These are phyloP conservation scores for Neosalanx taihuensis DNA, from an alignment of 2,797 vertebrate genomes.

Conservation along the genomic window DNA sequence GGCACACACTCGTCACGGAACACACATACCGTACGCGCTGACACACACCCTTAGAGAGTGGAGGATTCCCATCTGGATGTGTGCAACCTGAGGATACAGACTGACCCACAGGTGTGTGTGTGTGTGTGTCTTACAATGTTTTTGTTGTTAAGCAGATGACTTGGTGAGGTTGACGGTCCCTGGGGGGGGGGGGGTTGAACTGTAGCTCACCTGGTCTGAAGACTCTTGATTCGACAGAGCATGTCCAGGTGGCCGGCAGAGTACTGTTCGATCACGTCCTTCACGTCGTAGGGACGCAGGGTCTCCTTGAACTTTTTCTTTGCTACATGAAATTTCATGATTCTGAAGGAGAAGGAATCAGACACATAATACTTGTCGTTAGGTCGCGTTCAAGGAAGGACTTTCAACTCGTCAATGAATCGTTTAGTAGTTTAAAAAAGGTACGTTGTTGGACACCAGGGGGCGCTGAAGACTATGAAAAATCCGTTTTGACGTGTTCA, in stretches of 20 bases:
- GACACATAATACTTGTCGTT: not conserved
- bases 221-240: slow-evolving; percentile 97
- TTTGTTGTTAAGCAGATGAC: slow-evolving; percentile 16
- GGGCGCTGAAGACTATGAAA: not conserved
- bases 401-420: not conserved
- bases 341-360: slow-evolving; percentile 67
- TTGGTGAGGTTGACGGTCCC: not conserved
- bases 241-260: slow-evolving; percentile 98
- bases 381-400: not conserved
- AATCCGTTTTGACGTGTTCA: not conserved
- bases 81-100: not conserved
- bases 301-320: slow-evolving; percentile 99
- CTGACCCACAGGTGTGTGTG: not conserved
- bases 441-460: not conserved
- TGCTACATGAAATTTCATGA: slow-evolving; percentile 98
- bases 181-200: not conserved
- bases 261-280: slow-evolving; percentile 99
- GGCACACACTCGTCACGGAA: slow-evolving; percentile 37
- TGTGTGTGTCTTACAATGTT: not conserved
- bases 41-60: not conserved
- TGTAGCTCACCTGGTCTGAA: slow-evolving; percentile 87
- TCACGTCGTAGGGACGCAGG: slow-evolving; percentile 94
- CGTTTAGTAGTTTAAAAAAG: not conserved
- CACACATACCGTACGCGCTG: not conserved
- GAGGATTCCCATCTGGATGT: not conserved